Evolutionary conservation across 2,797 vertebrate genomes (phyloP).

Genomic region (Bothrops alternatus): DNA sequence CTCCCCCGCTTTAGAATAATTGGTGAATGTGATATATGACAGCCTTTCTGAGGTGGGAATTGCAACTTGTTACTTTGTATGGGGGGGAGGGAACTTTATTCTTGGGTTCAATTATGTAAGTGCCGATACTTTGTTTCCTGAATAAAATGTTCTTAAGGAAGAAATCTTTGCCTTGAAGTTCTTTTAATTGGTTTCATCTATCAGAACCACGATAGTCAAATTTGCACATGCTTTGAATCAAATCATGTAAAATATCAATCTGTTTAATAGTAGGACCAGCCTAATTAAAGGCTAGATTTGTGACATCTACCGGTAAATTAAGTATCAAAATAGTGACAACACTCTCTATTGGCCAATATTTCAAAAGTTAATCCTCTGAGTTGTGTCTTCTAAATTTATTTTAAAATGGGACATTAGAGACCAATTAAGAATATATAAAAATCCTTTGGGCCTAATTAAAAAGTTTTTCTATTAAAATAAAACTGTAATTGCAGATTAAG

Average conservation of each 20-base stretch:
- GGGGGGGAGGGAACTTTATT: no score
- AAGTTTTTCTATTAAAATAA: constrained; percentile 4
- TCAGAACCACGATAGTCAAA: neutral
- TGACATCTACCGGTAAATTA: neutral
- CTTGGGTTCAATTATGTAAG: no score
- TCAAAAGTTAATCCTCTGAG: neutral
- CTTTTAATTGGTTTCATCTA: no score
- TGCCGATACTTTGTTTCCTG: no score
- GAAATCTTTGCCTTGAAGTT: no score
- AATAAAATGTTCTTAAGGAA: no score
- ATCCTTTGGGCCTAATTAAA: constrained; percentile 25
- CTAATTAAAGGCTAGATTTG: neutral
- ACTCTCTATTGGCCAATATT: neutral
- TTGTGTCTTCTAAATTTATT: neutral
- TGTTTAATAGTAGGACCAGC: neutral
- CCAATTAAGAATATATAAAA: constrained; percentile 8
- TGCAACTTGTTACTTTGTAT: no score
- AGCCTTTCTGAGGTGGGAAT: no score
- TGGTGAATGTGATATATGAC: no score
- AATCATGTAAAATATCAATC: neutral
- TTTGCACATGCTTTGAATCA: neutral
- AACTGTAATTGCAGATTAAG: constrained; percentile 10
- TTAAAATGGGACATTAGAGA: neutral
- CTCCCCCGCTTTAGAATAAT: no score
- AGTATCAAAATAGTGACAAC: neutral